Percentiles rank a stretch among this genome's conserved stretches.
phyloP scores from a whole-genome alignment of 2,113 vertebrate genomes.

The Stigmatopora nigra region DNA sequence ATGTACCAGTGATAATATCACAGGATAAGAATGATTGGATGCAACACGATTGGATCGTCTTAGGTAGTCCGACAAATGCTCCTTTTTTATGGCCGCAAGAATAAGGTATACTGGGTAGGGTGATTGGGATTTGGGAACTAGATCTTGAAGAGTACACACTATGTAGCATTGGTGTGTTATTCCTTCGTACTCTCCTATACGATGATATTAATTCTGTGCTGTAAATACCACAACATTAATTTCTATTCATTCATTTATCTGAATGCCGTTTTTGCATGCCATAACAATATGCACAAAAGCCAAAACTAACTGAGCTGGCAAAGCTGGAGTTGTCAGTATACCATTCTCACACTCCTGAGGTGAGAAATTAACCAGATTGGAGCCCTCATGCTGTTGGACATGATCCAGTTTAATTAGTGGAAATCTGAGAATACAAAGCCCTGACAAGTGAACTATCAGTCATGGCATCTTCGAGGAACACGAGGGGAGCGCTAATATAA shows the following conservation, averaged over 20 bases:
- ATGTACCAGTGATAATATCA: too few relatives aligned
- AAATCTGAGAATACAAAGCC: constrained; percentile 43
- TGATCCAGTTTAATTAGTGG: constrained; percentile 67
- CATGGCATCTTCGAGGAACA: constrained; percentile 33
- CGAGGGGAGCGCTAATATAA: constrained; percentile 54
- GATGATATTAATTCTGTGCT: too few relatives aligned
- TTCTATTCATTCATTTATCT: not conserved
- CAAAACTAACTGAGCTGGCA: not conserved
- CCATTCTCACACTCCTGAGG: constrained; percentile 35
- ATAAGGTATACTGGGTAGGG: too few relatives aligned
- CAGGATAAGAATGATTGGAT: too few relatives aligned
- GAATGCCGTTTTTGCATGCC: not conserved
- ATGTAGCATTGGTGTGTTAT: too few relatives aligned
- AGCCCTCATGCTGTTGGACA: constrained; percentile 52
- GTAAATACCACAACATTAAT: too few relatives aligned
- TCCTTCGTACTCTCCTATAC: too few relatives aligned
- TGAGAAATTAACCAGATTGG: constrained; percentile 43
- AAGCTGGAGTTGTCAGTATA: constrained; percentile 29
- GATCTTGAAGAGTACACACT: too few relatives aligned
- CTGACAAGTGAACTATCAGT: constrained; percentile 39
- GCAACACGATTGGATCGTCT: too few relatives aligned
- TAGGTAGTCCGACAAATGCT: too few relatives aligned
- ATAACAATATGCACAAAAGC: not conserved
- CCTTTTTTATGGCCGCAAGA: too few relatives aligned
- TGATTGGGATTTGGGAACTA: too few relatives aligned